phyloP scores from a whole-genome alignment of 2,797 vertebrate species.

The Rhinoraja longicauda region DNA sequence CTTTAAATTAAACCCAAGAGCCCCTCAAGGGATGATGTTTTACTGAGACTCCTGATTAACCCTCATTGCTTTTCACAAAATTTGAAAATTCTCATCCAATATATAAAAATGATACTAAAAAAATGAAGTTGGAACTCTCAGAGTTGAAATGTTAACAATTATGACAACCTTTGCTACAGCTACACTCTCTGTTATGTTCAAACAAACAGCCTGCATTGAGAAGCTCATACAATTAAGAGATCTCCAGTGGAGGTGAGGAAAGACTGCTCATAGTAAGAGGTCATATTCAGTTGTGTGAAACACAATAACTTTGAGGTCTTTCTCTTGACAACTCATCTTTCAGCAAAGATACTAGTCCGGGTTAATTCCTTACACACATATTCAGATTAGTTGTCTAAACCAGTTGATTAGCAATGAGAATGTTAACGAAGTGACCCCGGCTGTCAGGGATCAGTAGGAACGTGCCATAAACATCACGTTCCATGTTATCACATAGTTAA shows the following conservation, averaged over 20 bases:
- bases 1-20: neutral
- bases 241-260: neutral
- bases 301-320: neutral
- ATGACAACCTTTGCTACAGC: neutral
- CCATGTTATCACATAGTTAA: neutral
- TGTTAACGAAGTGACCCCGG: neutral
- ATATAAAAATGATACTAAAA: constrained; percentile 23
- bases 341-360: neutral
- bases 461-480: neutral
- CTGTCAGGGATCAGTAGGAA: neutral
- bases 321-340: neutral
- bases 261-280: neutral
- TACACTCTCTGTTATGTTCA: neutral
- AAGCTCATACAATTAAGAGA: neutral
- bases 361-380: too few relatives aligned
- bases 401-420: neutral
- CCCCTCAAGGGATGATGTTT: neutral
- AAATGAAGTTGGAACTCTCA: neutral
- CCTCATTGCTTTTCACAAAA: neutral
- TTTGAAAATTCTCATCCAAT: neutral
- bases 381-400: neutral
- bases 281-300: neutral
- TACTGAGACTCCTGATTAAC: neutral
- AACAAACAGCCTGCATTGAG: neutral
- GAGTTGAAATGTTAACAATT: neutral